Evolutionary conservation across 2,797 vertebrate genomes (phyloP), one percentile per base, ranked within the genome.

Genomic region (Rhabdophis nuchalis): DNA sequence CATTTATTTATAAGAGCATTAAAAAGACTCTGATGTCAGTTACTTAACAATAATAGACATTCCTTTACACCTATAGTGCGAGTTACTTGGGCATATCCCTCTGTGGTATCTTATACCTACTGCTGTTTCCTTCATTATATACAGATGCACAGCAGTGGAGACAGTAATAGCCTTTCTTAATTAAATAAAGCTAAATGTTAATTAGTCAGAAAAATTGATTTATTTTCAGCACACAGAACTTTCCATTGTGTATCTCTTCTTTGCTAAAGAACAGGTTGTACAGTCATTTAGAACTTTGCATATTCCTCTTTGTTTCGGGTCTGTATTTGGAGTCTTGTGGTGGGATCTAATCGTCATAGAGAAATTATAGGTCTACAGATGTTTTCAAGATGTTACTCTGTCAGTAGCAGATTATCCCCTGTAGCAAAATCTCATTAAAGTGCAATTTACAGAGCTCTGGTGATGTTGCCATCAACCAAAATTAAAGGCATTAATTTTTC

Each of bases 391-490:
- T 99, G 98, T 99, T 99, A 98, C 98, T 98, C 98, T 99, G 99
- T 99, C 99, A 99, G 98, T 99, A 99, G 98, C 99, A 99, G 99
- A 99, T 99, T 99, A 99, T 99, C 99, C 99, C 99, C 99, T 99
- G 99, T 99, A 99, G 99, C 99, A 99, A 99, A 99, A 99, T 99
- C 99, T 99, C 99, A 99, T 99, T 99, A 99, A 99, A 99, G 98
- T 98, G 98, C 99, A 99, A 99, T 99, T 99, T 99, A 99, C 98
- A 98, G 98, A 99, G 98, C 98, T 98, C 98, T 98, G 98, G 98
- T 99, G 99, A 99, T 99, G 99, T 99, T 99, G 98, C 99, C 99
- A 99, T 99, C 99, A 99, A 99, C 98, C 98, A 99, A 99, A 99
- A 99, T 99, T 99, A 99, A 99, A 99, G 98, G 98, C 99, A 99